Base-by-base conservation (phyloP, 2,888 invertebrate genomes). In the Malthinus seriepunctatus region DNA sequence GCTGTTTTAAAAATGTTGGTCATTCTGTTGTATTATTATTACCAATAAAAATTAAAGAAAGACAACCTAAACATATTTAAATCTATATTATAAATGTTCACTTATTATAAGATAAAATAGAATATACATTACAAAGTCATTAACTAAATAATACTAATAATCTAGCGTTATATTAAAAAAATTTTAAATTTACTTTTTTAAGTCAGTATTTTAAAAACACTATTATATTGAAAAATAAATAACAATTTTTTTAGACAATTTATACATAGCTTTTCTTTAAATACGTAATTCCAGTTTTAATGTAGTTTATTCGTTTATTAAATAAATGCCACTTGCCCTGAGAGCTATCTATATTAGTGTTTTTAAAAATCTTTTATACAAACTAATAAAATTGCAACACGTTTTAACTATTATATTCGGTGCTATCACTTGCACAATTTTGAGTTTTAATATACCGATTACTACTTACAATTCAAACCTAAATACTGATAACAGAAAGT, bases 321-420 rank as follows among this genome's bases (percentile, higher is more conserved):
- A 56, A 32, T 55, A 60, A 55, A 51, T 51, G 47, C 39, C 39
- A 42, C 39, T 42, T 54, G 55, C 60, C 60, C 60, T 60, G 60
- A 56, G 60, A 51, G 55, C 60, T 60, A 51, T 32, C 51, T 46
- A 60, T 60, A 60, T 56, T 60, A 56, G 60, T 60, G 60, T 60
- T 60, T 60, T 60, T 60, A 60, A 60, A 56, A 60, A 52, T 51
- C 51, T 38, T 35, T 37, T 35, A 45, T 45, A 51, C 39, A 53
- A 57, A 49, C 58, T 55, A 59, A 23, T 23, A 23, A 53, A 55
- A 42, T 60, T 60, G 60, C 60, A 55, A 60, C 60, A 51, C 39
- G 23, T 31, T 50, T 3, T 23, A 23, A 23, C 23, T 23, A 56
- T 39, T 51, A 56, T 60, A 37, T 56, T 34, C 34, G 51, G 60